These are phyloP conservation scores for Otocyon megalotis DNA, from an alignment of 2,113 vertebrate species.

Conservation along the genomic window DNA sequence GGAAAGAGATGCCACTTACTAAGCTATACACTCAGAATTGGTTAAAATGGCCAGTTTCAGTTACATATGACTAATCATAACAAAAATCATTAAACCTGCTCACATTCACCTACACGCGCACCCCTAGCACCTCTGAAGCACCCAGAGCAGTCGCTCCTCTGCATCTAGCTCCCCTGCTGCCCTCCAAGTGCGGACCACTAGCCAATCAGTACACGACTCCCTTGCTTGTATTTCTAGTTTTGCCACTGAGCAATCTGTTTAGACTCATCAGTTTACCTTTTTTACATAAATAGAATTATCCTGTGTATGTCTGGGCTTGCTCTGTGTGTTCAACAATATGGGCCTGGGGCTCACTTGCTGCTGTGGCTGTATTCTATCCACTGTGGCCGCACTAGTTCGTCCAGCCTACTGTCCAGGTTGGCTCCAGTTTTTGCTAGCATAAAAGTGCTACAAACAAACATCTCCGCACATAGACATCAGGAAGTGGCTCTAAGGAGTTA, in stretches of 20 bases:
- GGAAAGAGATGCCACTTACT: not conserved
- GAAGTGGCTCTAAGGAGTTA: not conserved
- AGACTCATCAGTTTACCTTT: not conserved
- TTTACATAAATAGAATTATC: not conserved
- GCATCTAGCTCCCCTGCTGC: not conserved
- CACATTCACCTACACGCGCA: no score
- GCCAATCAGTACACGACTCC: not conserved
- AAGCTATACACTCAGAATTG: not conserved
- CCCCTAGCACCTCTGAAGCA: not conserved
- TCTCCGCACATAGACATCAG: not conserved
- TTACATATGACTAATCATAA: not conserved
- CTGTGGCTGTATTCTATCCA: not conserved
- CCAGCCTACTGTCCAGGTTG: not conserved
- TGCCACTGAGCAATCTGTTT: not conserved
- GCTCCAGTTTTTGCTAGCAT: not conserved
- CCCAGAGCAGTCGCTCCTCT: not conserved
- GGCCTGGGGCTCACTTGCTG: not conserved
- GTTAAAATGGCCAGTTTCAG: not conserved
- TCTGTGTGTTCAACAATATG: not conserved
- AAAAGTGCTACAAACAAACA: not conserved
- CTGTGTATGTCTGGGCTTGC: not conserved
- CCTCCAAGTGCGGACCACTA: not conserved
- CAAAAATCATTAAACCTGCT: not conserved
- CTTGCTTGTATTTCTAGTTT: not conserved
- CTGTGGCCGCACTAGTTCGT: rapidly evolving